Conservation (phyloP, 2,888 invertebrate species). For the Aleiodes leptofemur region DNA sequence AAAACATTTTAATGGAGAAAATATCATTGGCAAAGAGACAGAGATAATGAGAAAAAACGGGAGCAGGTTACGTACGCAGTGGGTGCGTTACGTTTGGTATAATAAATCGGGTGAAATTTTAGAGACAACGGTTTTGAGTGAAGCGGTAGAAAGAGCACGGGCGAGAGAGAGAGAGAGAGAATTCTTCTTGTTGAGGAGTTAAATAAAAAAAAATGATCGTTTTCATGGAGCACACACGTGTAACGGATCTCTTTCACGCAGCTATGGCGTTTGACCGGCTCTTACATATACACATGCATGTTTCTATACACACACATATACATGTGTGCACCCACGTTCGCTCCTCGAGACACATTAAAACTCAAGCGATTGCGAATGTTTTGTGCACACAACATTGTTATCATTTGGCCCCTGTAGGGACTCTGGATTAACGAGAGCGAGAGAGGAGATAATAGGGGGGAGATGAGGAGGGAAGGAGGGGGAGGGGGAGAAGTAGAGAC, state of each 20-base stretch:
- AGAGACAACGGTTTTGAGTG: slow-evolving; percentile 22
- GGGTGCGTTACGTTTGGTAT: slow-evolving; percentile 23
- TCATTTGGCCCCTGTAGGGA: slow-evolving; percentile 56
- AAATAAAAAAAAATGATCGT: slow-evolving; percentile 30
- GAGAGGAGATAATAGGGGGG: too few species aligned
- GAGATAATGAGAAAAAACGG: not conserved
- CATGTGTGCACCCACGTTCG: slow-evolving; percentile 58
- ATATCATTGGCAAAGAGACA: not conserved
- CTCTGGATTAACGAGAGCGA: not conserved
- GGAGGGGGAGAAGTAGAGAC: slow-evolving; percentile 10
- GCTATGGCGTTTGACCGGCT: slow-evolving; percentile 38
- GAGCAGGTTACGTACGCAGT: slow-evolving; percentile 20
- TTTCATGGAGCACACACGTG: slow-evolving; percentile 12
- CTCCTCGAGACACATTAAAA: slow-evolving; percentile 51
- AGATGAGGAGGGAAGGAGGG: too few species aligned
- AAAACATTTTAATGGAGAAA: not conserved
- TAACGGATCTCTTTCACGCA: slow-evolving; percentile 35
- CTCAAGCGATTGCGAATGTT: not conserved
- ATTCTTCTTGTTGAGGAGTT: slow-evolving; percentile 18
- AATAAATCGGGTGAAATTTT: slow-evolving; percentile 37
- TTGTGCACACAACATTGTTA: slow-evolving; percentile 63
- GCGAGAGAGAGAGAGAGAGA: not conserved
- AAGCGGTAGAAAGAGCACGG: not conserved
- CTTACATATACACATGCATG: slow-evolving; percentile 4
- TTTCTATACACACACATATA: slow-evolving; percentile 2